phyloP scores from a whole-genome alignment of 2,888 invertebrate genomes.

The Aleiodes leptofemur region DNA sequence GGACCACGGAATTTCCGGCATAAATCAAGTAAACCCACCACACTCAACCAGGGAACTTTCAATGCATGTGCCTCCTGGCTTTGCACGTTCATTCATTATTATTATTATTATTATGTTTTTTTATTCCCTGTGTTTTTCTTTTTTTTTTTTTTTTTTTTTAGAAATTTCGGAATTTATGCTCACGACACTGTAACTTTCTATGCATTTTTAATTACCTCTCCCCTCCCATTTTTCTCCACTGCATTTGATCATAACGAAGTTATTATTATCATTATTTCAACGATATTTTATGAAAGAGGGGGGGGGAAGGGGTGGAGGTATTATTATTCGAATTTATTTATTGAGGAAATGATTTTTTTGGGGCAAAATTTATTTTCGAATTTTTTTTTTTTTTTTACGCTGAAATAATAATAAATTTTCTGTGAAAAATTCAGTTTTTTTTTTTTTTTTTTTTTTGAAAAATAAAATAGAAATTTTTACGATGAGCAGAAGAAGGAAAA shows the following conservation, averaged over 20 bases:
- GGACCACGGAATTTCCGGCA: constrained; percentile 54
- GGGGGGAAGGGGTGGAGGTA: too few species aligned
- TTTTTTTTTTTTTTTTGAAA: too few species aligned
- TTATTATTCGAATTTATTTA: too few species aligned
- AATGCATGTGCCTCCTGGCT: constrained; percentile 46
- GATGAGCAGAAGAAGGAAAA: too few species aligned
- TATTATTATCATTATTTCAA: too few species aligned
- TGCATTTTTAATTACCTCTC: constrained; percentile 46
- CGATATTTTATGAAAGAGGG: constrained; percentile 7
- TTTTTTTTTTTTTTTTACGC: too few species aligned
- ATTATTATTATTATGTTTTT: constrained; percentile 28
- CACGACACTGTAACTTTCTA: constrained; percentile 25
- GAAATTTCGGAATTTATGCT: constrained; percentile 20
- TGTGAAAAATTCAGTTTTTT: too few species aligned
- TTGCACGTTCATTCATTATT: constrained; percentile 27
- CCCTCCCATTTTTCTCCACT: constrained; percentile 4
- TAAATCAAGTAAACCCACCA: constrained; percentile 50
- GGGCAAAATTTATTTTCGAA: too few species aligned
- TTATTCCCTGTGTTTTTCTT: constrained; percentile 11
- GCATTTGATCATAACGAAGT: neutral
- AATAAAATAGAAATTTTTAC: too few species aligned
- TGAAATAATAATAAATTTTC: too few species aligned
- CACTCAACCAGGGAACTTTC: constrained; percentile 36
- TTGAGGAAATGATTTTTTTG: too few species aligned
- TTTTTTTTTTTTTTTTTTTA: constrained; percentile 23